phyloP scores from a whole-genome alignment of 2,888 invertebrate species.

The Eilema depressum region DNA sequence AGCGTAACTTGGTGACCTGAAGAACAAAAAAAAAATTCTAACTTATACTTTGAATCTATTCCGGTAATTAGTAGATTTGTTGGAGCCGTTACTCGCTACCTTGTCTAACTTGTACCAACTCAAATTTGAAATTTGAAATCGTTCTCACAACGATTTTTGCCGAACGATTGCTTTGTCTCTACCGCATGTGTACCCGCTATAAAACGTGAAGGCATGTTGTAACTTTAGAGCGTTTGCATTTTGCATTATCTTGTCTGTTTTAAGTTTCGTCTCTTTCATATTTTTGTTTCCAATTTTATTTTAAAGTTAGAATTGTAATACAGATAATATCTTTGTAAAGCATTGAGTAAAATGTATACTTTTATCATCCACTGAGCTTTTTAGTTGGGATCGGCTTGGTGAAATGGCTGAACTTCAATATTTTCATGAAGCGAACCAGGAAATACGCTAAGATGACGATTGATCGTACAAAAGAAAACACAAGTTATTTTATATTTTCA shows the following conservation, averaged over 20 bases:
- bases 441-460: too few relatives aligned
- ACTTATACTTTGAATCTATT: too few relatives aligned
- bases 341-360: not conserved
- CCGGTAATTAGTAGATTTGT: too few relatives aligned
- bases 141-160: conserved; percentile 55
- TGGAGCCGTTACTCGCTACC: conserved; percentile 23
- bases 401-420: too few relatives aligned
- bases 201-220: conserved; percentile 50
- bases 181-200: conserved; percentile 54
- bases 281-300: conserved; percentile 23
- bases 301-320: not conserved
- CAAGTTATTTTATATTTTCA: too few relatives aligned
- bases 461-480: too few relatives aligned
- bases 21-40: too few relatives aligned
- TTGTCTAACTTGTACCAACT: conserved; percentile 23
- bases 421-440: too few relatives aligned
- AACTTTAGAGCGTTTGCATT: conserved; percentile 47
- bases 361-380: too few relatives aligned
- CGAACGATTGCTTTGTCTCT: conserved; percentile 55
- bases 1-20: too few relatives aligned
- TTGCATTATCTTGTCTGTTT: conserved; percentile 38
- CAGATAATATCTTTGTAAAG: too few relatives aligned
- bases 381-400: too few relatives aligned
- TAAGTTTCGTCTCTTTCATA: conserved; percentile 31
- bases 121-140: conserved; percentile 57